These are phyloP conservation scores for Rynchops niger DNA, from an alignment of 2,113 vertebrate species.

Conservation along the genomic window DNA sequence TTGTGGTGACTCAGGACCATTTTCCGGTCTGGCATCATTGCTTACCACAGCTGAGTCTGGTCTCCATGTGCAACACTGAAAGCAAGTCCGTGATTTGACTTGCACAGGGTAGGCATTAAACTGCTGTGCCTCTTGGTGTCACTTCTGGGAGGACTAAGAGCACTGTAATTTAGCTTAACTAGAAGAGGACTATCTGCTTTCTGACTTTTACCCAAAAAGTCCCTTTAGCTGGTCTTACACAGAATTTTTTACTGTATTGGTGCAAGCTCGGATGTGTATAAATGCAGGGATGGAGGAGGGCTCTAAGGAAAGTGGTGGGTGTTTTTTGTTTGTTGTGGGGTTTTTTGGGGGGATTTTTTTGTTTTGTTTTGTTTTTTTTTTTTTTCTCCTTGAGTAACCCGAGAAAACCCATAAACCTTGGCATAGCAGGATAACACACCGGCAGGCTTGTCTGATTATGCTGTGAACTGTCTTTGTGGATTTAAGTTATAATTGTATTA, in stretches of 20 bases:
- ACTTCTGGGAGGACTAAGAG: background rate
- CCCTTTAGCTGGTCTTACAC: background rate
- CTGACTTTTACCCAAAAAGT: background rate
- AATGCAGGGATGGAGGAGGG: background rate
- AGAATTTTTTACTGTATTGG: background rate
- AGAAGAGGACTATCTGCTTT: background rate
- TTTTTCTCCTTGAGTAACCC: background rate
- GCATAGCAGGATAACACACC: background rate
- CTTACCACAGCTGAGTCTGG: background rate
- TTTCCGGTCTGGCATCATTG: background rate
- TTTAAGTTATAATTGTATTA: slow-evolving; percentile 18
- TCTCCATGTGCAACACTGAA: background rate
- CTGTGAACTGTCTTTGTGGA: background rate
- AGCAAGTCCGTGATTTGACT: background rate
- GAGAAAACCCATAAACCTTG: slow-evolving; percentile 12
- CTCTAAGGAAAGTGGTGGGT: background rate
- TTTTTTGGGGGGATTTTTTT: too few relatives aligned
- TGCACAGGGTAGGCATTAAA: background rate
- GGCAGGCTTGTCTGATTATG: background rate
- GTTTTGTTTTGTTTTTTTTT: fast-evolving
- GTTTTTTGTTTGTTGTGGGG: background rate
- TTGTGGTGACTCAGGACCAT: fast-evolving
- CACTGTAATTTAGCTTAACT: background rate
- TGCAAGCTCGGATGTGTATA: background rate
- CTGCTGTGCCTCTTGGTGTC: background rate